phyloP scores from a whole-genome alignment of 2,113 vertebrate species.

The Alexandromys fortis region DNA sequence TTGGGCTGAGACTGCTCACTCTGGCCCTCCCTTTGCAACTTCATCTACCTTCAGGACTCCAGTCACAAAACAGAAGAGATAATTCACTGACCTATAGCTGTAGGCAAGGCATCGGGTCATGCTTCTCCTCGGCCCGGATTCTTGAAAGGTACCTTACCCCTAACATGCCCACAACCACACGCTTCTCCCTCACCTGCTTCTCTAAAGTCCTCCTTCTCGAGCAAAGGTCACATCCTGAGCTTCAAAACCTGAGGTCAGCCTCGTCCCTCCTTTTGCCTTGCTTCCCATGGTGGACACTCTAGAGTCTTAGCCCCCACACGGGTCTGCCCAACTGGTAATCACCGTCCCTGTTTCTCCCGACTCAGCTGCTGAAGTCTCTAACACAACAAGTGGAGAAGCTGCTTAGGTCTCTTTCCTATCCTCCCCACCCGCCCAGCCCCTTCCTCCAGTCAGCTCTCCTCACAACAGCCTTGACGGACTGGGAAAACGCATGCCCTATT shows the following conservation, averaged over 20 bases:
- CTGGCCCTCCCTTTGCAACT: not conserved
- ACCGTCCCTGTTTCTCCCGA: not conserved
- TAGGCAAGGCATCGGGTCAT: not conserved
- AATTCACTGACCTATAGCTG: not conserved
- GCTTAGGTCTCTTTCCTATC: not conserved
- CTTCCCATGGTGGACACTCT: not conserved
- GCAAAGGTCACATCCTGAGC: not conserved
- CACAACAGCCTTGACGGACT: not conserved
- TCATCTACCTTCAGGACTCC: not conserved
- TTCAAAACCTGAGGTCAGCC: not conserved
- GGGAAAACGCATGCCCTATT: accelerated
- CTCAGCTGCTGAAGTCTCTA: not conserved
- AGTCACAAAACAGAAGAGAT: not conserved
- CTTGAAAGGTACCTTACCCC: not conserved
- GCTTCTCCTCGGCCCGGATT: not conserved
- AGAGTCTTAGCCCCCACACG: not conserved
- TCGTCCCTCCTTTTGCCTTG: not conserved
- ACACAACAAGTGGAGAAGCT: not conserved
- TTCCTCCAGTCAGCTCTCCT: not conserved
- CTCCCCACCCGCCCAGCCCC: not conserved
- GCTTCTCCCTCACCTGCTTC: not conserved
- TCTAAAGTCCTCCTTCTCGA: not conserved
- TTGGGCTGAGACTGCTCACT: not conserved
- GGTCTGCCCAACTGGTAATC: not conserved
- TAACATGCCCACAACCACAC: accelerated